Conservation (phyloP, 2,888 invertebrate species). For the Isotomurus palustris region DNA sequence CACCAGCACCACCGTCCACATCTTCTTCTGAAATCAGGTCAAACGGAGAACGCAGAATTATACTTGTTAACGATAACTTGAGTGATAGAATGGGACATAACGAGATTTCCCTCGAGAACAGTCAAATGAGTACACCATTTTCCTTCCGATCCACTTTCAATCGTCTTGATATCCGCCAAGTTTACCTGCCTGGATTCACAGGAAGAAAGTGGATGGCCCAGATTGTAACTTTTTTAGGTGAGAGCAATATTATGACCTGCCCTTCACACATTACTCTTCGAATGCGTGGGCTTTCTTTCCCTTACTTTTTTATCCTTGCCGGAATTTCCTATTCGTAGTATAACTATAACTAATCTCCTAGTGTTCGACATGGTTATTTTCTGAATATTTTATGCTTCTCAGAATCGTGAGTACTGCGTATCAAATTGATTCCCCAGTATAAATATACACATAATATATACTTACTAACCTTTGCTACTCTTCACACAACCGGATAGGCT, state of each 20-base stretch:
- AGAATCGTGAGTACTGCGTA: no score
- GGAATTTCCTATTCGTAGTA: no score
- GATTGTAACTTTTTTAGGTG: constrained; percentile 38
- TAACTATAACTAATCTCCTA: no score
- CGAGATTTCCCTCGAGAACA: not conserved
- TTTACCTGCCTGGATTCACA: constrained; percentile 32
- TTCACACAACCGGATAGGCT: no score
- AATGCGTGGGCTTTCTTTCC: no score
- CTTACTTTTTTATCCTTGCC: no score
- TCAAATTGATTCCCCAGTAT: no score
- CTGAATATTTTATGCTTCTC: no score
- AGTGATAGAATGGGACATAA: constrained; percentile 4
- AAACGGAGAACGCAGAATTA: not conserved
- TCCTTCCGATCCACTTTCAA: constrained; percentile 43
- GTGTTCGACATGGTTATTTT: no score
- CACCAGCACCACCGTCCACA: not conserved
- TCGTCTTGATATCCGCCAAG: constrained; percentile 41
- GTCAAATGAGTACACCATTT: constrained; percentile 19
- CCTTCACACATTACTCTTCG: no score
- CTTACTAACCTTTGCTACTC: no score
- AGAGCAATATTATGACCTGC: constrained; percentile 8
- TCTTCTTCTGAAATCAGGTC: constrained; percentile 5
- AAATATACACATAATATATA: no score
- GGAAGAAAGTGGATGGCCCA: constrained; percentile 41
- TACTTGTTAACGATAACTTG: constrained; percentile 3